Percentiles rank a stretch among this genome's conserved stretches.
Conservation (phyloP, 2,888 invertebrate species). For the Agonopterix alstromeriana region DNA sequence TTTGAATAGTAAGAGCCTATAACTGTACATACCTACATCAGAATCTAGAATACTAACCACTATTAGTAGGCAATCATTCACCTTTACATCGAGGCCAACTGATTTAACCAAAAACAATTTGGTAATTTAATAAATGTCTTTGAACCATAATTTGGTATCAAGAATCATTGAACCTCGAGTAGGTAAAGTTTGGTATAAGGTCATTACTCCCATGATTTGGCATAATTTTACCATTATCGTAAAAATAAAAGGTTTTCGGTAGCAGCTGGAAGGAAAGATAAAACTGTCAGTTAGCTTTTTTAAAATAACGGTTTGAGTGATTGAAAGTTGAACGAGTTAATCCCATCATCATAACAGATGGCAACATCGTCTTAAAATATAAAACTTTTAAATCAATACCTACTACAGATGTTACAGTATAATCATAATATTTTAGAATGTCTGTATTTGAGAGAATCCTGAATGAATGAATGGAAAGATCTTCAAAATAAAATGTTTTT, state of each 20-base stretch:
- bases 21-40: not conserved
- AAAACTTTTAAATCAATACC: not conserved
- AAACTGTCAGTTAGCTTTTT: not conserved
- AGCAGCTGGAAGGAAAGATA: slow-evolving; percentile 1
- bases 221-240: slow-evolving; percentile 13
- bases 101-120: slow-evolving; percentile 9
- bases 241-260: slow-evolving; percentile 3
- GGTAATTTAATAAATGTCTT: slow-evolving; percentile 3
- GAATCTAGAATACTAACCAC: not conserved
- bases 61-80: slow-evolving; percentile 5
- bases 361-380: not conserved
- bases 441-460: too few relatives aligned
- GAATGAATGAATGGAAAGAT: too few relatives aligned
- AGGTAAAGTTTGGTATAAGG: slow-evolving; percentile 3
- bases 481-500: not conserved
- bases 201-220: slow-evolving; percentile 6
- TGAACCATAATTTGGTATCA: slow-evolving; percentile 2
- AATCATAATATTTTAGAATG: too few relatives aligned
- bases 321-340: too few relatives aligned
- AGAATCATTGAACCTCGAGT: slow-evolving; percentile 4
- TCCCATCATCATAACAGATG: too few relatives aligned
- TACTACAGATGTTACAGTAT: too few relatives aligned
- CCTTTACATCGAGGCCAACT: slow-evolving; percentile 9
- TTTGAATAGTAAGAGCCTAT: too few relatives aligned
- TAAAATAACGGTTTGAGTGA: not conserved